A percentile compares a stretch with the other conserved stretches of the same genome.
Conservation (phyloP, 2,113 vertebrate genomes). For the Rana temporaria region DNA sequence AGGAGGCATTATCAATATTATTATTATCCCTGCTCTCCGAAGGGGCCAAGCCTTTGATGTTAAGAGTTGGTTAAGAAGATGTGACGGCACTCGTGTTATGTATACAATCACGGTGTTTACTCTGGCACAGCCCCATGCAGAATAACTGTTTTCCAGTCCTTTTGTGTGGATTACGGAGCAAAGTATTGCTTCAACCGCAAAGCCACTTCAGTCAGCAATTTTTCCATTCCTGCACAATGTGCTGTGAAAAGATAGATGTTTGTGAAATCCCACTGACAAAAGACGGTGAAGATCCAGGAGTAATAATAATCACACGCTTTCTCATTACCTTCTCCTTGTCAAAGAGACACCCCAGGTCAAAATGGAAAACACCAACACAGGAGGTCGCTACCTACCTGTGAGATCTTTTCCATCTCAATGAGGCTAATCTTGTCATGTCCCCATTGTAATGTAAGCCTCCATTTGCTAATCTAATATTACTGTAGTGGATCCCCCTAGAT, state of each 20-base stretch:
- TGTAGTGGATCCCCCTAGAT: too few species aligned
- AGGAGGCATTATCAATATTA: conserved; percentile 8
- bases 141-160: conserved; percentile 13
- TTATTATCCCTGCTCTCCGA: conserved; percentile 6
- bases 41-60: conserved; percentile 12
- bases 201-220: conserved; percentile 42
- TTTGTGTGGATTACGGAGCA: conserved; percentile 18
- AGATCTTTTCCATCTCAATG: too few species aligned
- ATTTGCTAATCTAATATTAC: too few species aligned
- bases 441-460: too few species aligned
- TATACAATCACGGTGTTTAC: conserved; percentile 5
- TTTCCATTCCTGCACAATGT: conserved; percentile 24
- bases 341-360: too few species aligned
- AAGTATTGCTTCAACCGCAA: conserved; percentile 18
- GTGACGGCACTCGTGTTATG: conserved; percentile 18
- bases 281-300: background rate
- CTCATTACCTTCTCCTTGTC: background rate
- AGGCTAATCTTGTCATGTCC: too few species aligned
- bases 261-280: conserved; percentile 19
- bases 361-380: too few species aligned
- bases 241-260: conserved; percentile 18
- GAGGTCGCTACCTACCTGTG: too few species aligned
- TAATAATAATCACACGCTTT: conserved; percentile 29
- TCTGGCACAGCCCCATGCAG: conserved; percentile 12
- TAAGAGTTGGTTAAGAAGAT: background rate